A percentile compares a stretch with the other conserved stretches of the same genome.
phyloP scores from a whole-genome alignment of 35 echinoderm and acorn worm species.

The Lytechinus pictus region DNA sequence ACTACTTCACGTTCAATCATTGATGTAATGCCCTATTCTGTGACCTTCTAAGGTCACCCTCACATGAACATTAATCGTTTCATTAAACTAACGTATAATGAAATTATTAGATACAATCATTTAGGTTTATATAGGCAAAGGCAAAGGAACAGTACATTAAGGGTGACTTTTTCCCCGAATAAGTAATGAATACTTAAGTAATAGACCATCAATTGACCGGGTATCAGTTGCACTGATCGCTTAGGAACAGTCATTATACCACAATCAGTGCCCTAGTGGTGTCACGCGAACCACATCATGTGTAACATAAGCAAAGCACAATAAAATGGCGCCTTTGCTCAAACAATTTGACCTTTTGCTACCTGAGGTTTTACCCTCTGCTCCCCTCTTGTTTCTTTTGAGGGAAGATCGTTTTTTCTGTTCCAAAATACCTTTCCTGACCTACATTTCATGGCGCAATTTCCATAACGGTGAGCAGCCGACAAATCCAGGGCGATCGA shows the following conservation, averaged over 20 bases:
- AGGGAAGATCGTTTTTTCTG: constrained; percentile 3
- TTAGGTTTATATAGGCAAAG: background rate
- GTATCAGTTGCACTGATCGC: background rate
- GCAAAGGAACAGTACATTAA: background rate
- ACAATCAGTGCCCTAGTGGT: background rate
- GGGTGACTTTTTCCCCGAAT: background rate
- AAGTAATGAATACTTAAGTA: background rate
- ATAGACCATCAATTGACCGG: background rate
- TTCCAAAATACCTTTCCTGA: constrained; percentile 42
- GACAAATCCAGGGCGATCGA: constrained; percentile 54
- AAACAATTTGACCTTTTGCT: constrained; percentile 16
- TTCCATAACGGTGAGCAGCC: constrained; percentile 48
- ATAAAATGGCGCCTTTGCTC: background rate
- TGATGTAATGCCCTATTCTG: no score
- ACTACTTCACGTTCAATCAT: no score
- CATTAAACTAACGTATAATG: no score
- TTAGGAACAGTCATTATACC: background rate
- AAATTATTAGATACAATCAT: background rate
- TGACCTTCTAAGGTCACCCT: no score
- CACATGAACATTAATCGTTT: no score
- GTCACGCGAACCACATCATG: background rate
- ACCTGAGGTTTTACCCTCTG: constrained; percentile 38
- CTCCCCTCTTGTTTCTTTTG: constrained; percentile 25
- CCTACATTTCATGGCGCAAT: constrained; percentile 53
- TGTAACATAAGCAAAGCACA: background rate